These are phyloP conservation scores for Heliconius cydno DNA, from an alignment of 2,888 invertebrate genomes.

Conservation along the genomic window DNA sequence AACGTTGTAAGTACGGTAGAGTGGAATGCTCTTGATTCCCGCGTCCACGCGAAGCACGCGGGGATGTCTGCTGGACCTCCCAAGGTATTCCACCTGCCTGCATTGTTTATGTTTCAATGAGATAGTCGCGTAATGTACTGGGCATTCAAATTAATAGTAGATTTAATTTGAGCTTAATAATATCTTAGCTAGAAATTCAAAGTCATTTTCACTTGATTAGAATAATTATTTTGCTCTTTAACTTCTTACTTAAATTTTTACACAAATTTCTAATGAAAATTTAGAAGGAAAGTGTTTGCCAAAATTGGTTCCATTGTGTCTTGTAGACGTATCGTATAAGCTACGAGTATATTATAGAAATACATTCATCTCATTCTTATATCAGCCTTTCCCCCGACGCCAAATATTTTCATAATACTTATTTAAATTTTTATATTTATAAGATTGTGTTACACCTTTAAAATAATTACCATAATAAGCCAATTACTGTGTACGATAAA, in stretches of 20 bases:
- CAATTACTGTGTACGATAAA: background rate
- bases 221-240: background rate
- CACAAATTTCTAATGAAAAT: background rate
- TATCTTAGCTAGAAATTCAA: no score
- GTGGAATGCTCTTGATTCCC: conserved; percentile 16
- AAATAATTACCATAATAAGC: background rate
- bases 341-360: conserved; percentile 18
- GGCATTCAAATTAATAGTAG: background rate
- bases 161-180: no score
- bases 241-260: background rate
- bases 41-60: conserved; percentile 17
- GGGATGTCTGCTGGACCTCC: background rate
- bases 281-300: background rate
- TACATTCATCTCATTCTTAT: conserved; percentile 39
- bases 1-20: background rate
- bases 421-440: background rate
- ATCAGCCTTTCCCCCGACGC: conserved; percentile 24
- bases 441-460: no score
- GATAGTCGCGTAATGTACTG: background rate
- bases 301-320: background rate
- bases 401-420: background rate
- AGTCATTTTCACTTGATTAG: background rate
- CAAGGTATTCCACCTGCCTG: conserved; percentile 13
- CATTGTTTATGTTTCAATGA: conserved; percentile 9
- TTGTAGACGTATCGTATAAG: background rate